These are phyloP conservation scores for Pyrocoelia pectoralis DNA, from an alignment of 2,888 invertebrate species.

Conservation along the genomic window DNA sequence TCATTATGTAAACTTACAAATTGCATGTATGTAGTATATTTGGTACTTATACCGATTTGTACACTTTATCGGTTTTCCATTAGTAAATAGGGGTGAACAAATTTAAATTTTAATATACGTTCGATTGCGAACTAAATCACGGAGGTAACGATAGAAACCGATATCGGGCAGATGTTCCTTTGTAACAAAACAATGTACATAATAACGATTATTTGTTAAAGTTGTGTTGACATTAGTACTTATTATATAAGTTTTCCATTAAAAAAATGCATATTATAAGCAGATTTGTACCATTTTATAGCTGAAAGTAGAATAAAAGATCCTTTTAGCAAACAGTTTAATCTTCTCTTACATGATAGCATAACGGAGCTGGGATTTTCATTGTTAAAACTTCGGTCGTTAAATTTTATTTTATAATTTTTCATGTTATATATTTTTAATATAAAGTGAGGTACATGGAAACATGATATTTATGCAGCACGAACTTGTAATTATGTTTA, in stretches of 20 bases:
- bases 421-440: neutral
- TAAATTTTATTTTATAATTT: constrained; percentile 1
- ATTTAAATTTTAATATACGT: no score
- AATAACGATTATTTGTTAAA: neutral
- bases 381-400: constrained; percentile 1
- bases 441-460: neutral
- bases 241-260: constrained; percentile 17
- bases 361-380: neutral
- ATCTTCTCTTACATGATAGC: constrained; percentile 19
- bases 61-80: no score
- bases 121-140: no score
- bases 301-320: constrained; percentile 23
- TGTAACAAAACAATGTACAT: neutral
- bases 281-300: constrained; percentile 32
- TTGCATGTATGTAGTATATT: no score
- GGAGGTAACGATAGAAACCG: neutral
- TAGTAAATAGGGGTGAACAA: no score
- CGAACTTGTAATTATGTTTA: neutral
- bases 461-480: neutral
- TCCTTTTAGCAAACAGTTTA: constrained; percentile 30
- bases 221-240: constrained; percentile 26
- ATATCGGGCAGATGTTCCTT: neutral
- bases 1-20: no score
- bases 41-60: no score
- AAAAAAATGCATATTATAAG: constrained; percentile 32